Percentiles rank a stretch among this genome's conserved stretches.
Conservation (phyloP, 2,888 invertebrate genomes). For the Amphipoea lucens region DNA sequence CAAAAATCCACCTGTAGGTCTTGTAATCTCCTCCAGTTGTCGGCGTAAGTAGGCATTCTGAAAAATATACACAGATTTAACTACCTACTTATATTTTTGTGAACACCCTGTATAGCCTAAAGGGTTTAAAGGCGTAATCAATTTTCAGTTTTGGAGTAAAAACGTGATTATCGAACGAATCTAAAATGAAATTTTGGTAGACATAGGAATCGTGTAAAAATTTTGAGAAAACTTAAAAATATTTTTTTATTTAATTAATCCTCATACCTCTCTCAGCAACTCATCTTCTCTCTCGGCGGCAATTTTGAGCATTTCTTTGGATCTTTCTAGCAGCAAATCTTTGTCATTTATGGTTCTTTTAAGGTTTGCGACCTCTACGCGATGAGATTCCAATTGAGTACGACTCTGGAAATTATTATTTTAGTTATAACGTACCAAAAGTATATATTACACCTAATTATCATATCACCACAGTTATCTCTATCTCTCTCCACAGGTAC, state of each 20-base stretch:
- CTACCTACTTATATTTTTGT: not conserved
- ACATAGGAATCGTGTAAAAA: not conserved
- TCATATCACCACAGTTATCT: not conserved
- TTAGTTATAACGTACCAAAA: not conserved
- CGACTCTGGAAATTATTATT: constrained; percentile 71
- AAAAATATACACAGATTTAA: constrained; percentile 60
- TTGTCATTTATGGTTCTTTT: constrained; percentile 90
- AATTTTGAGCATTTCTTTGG: constrained; percentile 91
- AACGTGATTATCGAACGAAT: too few species aligned
- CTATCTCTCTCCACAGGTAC: not conserved
- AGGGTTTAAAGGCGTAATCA: not conserved
- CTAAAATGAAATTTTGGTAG: not conserved
- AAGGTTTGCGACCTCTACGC: constrained; percentile 87
- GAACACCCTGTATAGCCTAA: not conserved
- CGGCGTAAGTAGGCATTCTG: constrained; percentile 81
- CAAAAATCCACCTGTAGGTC: constrained; percentile 75
- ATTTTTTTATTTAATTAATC: not conserved
- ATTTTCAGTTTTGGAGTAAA: not conserved
- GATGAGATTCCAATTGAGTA: constrained; percentile 79
- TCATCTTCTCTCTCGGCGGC: constrained; percentile 91
- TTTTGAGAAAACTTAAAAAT: too few species aligned
- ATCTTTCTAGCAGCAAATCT: constrained; percentile 90
- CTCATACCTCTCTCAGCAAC: constrained; percentile 88
- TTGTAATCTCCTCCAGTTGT: constrained; percentile 79
- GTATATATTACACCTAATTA: not conserved